phyloP scores from a whole-genome alignment of 2,797 vertebrate species.

The Thripadectes ignobilis region DNA sequence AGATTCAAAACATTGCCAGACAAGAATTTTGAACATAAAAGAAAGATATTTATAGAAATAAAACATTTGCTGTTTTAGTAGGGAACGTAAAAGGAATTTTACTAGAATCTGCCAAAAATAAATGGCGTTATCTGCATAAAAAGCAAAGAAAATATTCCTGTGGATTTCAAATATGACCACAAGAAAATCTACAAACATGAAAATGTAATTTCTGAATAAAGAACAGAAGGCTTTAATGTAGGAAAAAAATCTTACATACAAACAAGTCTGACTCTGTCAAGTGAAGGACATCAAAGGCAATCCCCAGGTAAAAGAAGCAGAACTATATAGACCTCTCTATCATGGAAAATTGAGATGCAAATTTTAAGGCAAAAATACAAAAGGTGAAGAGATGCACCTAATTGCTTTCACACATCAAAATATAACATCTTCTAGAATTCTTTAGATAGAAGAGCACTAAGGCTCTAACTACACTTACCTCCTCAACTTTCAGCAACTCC shows the following conservation, averaged over 20 bases:
- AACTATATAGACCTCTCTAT: not conserved
- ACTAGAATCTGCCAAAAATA: not conserved
- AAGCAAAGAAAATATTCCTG: not conserved
- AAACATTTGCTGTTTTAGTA: not conserved
- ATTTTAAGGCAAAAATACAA: not conserved
- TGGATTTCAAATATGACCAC: not conserved
- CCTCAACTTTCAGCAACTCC: constrained; percentile 78
- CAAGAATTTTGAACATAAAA: not conserved
- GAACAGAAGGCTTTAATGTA: not conserved
- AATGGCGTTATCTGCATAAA: not conserved
- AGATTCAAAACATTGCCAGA: not conserved
- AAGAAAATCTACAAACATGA: not conserved
- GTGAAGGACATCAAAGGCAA: not conserved
- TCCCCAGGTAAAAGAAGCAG: not conserved
- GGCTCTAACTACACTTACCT: constrained; percentile 75
- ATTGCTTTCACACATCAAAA: not conserved
- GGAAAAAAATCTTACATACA: not conserved
- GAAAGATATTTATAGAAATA: not conserved
- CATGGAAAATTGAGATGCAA: not conserved
- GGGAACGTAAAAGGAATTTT: not conserved
- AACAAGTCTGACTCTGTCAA: not conserved
- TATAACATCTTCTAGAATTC: not conserved
- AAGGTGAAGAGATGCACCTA: not conserved
- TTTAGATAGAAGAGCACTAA: not conserved
- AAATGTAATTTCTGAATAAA: not conserved